Percentiles rank a stretch among this genome's conserved stretches.
phyloP scores from a whole-genome alignment of 2,113 vertebrate genomes.

The Campylorhamphus procurvoides region DNA sequence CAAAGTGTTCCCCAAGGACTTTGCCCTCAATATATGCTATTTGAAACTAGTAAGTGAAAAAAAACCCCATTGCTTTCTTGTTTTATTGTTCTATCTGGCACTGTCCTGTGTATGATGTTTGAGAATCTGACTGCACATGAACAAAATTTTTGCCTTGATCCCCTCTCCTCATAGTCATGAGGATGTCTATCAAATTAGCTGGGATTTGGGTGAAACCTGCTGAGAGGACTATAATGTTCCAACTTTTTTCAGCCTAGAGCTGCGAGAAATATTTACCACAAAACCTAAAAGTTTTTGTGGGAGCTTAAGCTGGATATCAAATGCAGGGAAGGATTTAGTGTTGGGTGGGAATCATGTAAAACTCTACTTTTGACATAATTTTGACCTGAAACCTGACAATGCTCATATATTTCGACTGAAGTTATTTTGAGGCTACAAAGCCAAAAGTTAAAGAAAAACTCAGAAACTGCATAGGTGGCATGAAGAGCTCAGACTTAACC shows the following conservation, averaged over 20 bases:
- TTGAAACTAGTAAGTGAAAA: neutral
- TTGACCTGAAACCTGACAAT: slow-evolving; percentile 44
- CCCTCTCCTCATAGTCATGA: neutral
- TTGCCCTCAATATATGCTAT: neutral
- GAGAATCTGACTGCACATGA: neutral
- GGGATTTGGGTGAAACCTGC: neutral
- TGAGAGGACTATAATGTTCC: neutral
- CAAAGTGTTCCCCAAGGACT: neutral
- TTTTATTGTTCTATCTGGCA: neutral
- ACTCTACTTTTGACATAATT: neutral
- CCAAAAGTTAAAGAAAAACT: slow-evolving; percentile 6
- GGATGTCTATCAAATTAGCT: neutral
- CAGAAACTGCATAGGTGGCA: neutral
- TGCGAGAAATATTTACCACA: neutral
- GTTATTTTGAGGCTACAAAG: neutral
- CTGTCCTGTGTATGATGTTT: neutral
- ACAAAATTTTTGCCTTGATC: neutral
- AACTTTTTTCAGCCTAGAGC: neutral
- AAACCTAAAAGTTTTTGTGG: slow-evolving; percentile 10
- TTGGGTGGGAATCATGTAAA: neutral
- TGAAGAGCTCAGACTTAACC: neutral
- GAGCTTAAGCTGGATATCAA: slow-evolving; percentile 1
- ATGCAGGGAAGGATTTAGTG: neutral
- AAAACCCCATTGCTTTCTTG: neutral
- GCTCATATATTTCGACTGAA: neutral